These are phyloP conservation scores for Crossocerus cetratus DNA, from an alignment of 2,888 invertebrate species.

Conservation along the genomic window DNA sequence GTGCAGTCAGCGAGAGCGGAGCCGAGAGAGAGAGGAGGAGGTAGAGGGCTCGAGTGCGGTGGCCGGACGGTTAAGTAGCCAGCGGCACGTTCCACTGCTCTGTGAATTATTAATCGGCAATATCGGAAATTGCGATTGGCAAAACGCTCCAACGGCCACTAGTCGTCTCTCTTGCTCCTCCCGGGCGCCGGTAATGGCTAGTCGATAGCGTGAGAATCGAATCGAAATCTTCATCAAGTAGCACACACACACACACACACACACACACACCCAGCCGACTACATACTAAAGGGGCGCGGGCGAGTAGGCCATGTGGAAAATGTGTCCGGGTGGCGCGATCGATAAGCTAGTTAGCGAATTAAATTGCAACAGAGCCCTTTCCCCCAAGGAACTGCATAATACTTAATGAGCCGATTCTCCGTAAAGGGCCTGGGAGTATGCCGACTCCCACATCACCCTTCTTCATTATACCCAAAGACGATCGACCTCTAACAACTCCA, in stretches of 20 bases:
- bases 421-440: not conserved
- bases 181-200: too few species aligned
- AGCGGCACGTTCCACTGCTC: not conserved
- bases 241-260: too few species aligned
- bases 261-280: too few species aligned
- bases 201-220: too few species aligned
- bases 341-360: not conserved
- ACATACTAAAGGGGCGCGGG: not conserved
- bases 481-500: slow-evolving; percentile 10
- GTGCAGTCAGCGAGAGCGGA: too few species aligned
- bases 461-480: slow-evolving; percentile 26
- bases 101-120: slow-evolving; percentile 34
- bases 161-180: too few species aligned
- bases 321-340: not conserved
- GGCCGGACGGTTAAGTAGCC: slow-evolving; percentile 12
- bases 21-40: too few species aligned
- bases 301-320: not conserved
- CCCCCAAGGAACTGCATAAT: not conserved
- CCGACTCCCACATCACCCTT: not conserved
- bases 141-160: slow-evolving; percentile 22
- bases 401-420: not conserved
- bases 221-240: too few species aligned
- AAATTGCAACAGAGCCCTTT: slow-evolving; percentile 9
- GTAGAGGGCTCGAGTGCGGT: too few species aligned
- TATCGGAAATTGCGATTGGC: slow-evolving; percentile 47